Percentiles rank a stretch among this genome's conserved stretches.
Conservation (phyloP, 2,797 vertebrate species). For the Eulemur coronatus region DNA sequence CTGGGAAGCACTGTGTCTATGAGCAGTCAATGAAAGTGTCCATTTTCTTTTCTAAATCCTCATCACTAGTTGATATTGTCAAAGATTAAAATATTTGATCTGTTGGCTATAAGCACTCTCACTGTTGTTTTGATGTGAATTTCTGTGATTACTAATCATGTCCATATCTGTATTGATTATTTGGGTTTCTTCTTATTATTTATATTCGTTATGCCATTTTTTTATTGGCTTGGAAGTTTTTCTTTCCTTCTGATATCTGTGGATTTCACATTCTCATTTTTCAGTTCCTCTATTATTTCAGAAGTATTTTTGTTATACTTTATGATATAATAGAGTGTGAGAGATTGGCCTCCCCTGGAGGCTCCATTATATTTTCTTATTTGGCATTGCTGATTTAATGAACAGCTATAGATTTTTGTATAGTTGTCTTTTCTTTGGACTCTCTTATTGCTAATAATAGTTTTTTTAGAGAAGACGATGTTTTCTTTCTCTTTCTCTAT, state of each 20-base stretch:
- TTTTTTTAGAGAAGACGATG: not conserved
- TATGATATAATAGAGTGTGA: not conserved
- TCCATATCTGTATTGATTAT: not conserved
- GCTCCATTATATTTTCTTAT: not conserved
- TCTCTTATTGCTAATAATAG: not conserved
- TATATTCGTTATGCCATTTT: not conserved
- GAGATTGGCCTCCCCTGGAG: not conserved
- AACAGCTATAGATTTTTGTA: not conserved
- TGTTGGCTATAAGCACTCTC: not conserved
- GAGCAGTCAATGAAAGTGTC: not conserved
- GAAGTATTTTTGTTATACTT: not conserved
- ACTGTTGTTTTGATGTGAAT: not conserved
- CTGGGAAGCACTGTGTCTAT: not conserved
- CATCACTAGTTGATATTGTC: not conserved
- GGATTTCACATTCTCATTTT: conserved; percentile 7
- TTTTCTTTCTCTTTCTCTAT: not conserved
- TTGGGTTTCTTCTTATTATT: not conserved
- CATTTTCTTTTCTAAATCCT: not conserved
- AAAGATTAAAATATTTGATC: not conserved
- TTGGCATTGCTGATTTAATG: not conserved
- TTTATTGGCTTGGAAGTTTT: not conserved
- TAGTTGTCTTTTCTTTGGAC: not conserved
- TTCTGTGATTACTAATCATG: not conserved
- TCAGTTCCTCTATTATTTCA: not conserved
- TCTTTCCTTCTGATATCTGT: not conserved